A percentile compares a stretch with the other conserved stretches of the same genome.
phyloP scores from a whole-genome alignment of 2,888 invertebrate species.

The Nomada ruficornis region DNA sequence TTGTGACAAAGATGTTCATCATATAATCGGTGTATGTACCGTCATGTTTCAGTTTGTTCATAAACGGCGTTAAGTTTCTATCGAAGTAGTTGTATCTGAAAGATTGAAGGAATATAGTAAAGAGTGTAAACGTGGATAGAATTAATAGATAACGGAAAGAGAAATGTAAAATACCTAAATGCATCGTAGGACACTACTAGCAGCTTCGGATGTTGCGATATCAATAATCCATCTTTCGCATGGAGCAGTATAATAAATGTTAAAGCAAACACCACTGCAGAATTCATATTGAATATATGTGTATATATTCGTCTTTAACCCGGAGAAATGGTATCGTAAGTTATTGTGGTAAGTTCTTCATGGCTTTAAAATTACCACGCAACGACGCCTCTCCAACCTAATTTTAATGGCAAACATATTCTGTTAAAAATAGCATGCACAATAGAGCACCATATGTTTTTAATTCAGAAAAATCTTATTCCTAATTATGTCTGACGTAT shows the following conservation, averaged over 20 bases:
- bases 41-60: conserved; percentile 85
- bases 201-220: conserved; percentile 85
- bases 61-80: conserved; percentile 86
- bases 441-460: background rate
- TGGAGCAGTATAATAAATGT: conserved; percentile 56
- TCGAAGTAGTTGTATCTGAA: conserved; percentile 87
- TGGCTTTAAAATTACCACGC: conserved; percentile 18
- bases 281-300: conserved; percentile 42
- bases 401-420: background rate
- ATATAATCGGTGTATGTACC: conserved; percentile 87
- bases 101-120: background rate
- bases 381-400: background rate
- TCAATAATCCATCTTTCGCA: conserved; percentile 69
- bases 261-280: conserved; percentile 37
- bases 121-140: background rate
- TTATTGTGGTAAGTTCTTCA: conserved; percentile 22
- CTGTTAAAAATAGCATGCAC: background rate
- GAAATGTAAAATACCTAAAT: conserved; percentile 83
- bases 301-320: background rate
- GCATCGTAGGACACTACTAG: conserved; percentile 90
- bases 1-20: conserved; percentile 88
- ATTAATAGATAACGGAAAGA: background rate
- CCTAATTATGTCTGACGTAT: background rate
- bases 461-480: background rate
- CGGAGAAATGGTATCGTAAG: background rate